Base-by-base conservation (phyloP, 2,797 vertebrate genomes). In the Craterocephalus amniculus region DNA sequence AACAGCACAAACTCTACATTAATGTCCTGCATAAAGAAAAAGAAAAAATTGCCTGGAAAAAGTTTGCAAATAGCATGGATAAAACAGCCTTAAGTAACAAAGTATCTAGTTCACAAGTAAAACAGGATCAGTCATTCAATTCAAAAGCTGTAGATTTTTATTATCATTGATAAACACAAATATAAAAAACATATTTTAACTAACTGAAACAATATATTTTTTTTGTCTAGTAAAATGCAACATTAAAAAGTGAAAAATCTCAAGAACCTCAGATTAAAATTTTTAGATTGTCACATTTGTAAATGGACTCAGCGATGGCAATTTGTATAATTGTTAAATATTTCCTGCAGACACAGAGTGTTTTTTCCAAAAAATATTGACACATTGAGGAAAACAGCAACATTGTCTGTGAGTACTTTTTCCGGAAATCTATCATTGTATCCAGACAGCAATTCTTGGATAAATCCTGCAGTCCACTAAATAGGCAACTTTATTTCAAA, bases 401-500 rank as follows among this genome's bases (percentile, higher is more conserved):
- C 58, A 31, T 27, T 60, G 32, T 51, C 32, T 26, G 26, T 61
- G 1, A 36, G 35, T 27, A 40, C 24, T 4, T n/a, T 29, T 32
- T 26, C 20, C 10, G 67, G 0, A 38, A 49, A 31, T 22, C 8
- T 18, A 7, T 43, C 1, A 58, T n/a, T 58, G 27, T 6, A 49
- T 62, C 4, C 32, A 78, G 22, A 61, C 31, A 57, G n/a, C 11
- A 64, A 22, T 61, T 1, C 10, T 1, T 57, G 2, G 20, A 65
- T 69, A 58, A 48, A 58, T 31, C 45, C 3, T 29, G 1, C 18
- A 31, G n/a, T 45, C 2, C 36, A 3, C 22, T 51, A 68, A 56
- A 57, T n/a, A 51, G 32, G 32, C n/a, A 64, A 9, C 58, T 73
- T 73, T 63, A 43, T 64, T 45, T 0, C 38, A 69, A 83, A 77